Conservation (phyloP, 2,113 vertebrate genomes). For the Oncorhynchus nerka region DNA sequence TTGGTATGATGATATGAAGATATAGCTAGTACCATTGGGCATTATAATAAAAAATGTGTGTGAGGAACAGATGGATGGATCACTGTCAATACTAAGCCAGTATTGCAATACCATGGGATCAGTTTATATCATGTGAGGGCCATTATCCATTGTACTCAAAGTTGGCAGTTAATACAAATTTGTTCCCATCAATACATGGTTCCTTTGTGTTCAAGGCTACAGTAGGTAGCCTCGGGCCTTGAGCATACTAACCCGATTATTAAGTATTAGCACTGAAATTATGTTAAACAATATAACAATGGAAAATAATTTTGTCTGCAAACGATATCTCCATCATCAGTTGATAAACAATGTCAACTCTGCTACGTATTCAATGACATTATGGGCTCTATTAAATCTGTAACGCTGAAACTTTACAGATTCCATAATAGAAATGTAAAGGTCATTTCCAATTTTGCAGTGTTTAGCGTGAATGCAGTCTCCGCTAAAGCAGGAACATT, state of each 20-base stretch:
- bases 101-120: too few species aligned
- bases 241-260: slow-evolving; percentile 15
- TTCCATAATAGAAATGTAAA: too few species aligned
- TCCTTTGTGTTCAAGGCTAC: slow-evolving; percentile 34
- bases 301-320: neutral
- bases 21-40: neutral
- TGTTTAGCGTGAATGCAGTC: neutral
- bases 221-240: neutral
- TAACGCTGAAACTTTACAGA: neutral
- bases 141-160: slow-evolving; percentile 27
- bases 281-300: neutral
- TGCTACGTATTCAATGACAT: neutral
- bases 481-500: too few species aligned
- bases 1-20: neutral
- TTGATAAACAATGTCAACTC: neutral
- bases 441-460: too few species aligned
- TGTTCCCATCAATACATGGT: slow-evolving; percentile 18
- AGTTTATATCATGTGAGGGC: neutral
- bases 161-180: slow-evolving; percentile 12
- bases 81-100: too few species aligned
- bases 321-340: neutral
- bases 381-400: neutral
- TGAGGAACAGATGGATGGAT: neutral
- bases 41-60: neutral
- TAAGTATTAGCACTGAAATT: slow-evolving; percentile 1